Conservation (phyloP, 1,140 invertebrate species). For the Eumeta japonica region DNA sequence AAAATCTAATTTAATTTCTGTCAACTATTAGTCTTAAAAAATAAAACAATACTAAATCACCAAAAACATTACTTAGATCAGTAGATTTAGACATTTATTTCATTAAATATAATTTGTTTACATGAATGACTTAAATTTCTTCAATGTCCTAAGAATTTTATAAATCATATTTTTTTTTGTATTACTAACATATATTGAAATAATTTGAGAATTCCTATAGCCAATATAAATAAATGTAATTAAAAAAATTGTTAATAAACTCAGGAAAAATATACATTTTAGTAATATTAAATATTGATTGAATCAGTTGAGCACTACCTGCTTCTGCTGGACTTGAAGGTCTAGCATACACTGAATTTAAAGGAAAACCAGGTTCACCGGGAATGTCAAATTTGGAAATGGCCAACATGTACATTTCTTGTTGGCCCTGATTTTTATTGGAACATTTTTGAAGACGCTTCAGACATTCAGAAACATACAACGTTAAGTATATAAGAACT, state of each 20-base stretch:
- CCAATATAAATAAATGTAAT: neutral
- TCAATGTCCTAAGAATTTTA: too few relatives aligned
- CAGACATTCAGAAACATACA: slow-evolving; percentile 98
- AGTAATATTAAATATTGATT: slow-evolving; percentile 1
- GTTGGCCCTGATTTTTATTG: slow-evolving; percentile 83
- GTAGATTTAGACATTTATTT: too few relatives aligned
- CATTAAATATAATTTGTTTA: too few relatives aligned
- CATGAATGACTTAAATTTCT: too few relatives aligned
- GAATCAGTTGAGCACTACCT: slow-evolving; percentile 65
- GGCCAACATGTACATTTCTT: slow-evolving; percentile 95
- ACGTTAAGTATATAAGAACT: slow-evolving; percentile 94
- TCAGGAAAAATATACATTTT: neutral
- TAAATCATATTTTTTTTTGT: too few relatives aligned
- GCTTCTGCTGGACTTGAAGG: slow-evolving; percentile 76
- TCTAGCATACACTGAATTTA: slow-evolving; percentile 95
- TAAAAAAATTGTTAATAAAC: slow-evolving; percentile 5
- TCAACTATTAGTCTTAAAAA: too few relatives aligned
- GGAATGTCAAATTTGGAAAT: slow-evolving; percentile 96
- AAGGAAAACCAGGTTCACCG: slow-evolving; percentile 92
- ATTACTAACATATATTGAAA: slow-evolving; percentile 1
- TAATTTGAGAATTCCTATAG: too few relatives aligned
- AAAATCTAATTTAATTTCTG: too few relatives aligned
- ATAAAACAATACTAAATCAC: slow-evolving; percentile 1
- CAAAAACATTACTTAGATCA: too few relatives aligned
- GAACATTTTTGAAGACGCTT: slow-evolving; percentile 91